These are phyloP conservation scores for Heliconius hewitsoni DNA, from an alignment of 1,140 invertebrate species.

Conservation along the genomic window DNA sequence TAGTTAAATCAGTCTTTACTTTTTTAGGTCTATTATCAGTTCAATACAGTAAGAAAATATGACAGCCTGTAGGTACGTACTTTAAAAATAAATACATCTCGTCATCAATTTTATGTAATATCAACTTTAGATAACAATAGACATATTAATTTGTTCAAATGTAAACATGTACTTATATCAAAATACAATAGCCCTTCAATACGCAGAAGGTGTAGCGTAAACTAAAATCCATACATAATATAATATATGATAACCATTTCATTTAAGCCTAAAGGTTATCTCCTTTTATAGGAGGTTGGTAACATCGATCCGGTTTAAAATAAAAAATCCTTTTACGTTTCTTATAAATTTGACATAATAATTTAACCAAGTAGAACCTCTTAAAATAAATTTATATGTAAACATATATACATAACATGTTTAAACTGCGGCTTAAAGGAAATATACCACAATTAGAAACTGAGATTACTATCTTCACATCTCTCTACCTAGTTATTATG, in stretches of 20 bases:
- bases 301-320: constrained; percentile 23
- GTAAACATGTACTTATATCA: no score
- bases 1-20: no score
- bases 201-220: not conserved
- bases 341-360: constrained; percentile 3
- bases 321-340: constrained; percentile 24
- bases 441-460: no score
- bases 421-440: not conserved
- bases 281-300: constrained; percentile 16
- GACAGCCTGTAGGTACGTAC: no score
- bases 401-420: not conserved
- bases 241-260: not conserved
- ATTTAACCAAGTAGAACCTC: not conserved
- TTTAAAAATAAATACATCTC: not conserved
- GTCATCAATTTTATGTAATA: not conserved
- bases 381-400: not conserved
- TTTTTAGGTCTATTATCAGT: no score
- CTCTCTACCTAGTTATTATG: no score
- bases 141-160: not conserved
- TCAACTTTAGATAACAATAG: not conserved
- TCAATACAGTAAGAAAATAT: no score
- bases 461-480: no score
- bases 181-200: not conserved
- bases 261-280: constrained; percentile 33
- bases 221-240: not conserved